These are phyloP conservation scores for Cardiocondyla obscurior DNA, from an alignment of 1,140 invertebrate species.

Conservation along the genomic window DNA sequence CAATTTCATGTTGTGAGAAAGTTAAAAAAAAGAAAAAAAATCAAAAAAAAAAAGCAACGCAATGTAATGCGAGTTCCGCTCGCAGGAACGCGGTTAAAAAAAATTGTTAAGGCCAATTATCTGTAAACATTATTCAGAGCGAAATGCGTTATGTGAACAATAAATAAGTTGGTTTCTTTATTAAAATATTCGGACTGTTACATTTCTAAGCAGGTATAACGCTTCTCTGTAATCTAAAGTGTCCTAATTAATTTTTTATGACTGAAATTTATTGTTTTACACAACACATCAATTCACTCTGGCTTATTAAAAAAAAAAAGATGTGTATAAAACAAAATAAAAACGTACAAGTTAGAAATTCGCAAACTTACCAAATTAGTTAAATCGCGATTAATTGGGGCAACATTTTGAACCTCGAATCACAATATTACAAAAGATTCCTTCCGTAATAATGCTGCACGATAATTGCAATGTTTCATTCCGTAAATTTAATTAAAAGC, in stretches of 20 bases:
- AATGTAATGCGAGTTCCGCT: slow-evolving; percentile 52
- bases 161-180: slow-evolving; percentile 79
- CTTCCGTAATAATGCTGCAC: background rate
- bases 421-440: background rate
- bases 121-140: slow-evolving; percentile 74
- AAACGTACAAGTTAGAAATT: background rate
- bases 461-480: background rate
- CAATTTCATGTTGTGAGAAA: slow-evolving; percentile 1
- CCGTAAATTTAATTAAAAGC: slow-evolving; percentile 17
- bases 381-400: background rate
- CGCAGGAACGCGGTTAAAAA: slow-evolving; percentile 72
- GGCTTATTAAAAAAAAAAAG: background rate
- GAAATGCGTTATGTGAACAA: slow-evolving; percentile 77
- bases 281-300: background rate
- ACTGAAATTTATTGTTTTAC: slow-evolving; percentile 5
- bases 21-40: slow-evolving; percentile 7
- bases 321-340: background rate
- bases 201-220: slow-evolving; percentile 15
- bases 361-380: background rate
- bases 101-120: slow-evolving; percentile 72
- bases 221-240: background rate
- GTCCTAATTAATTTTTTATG: background rate
- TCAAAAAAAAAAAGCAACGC: slow-evolving; percentile 2
- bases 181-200: slow-evolving; percentile 61
- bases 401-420: background rate